Evolutionary conservation across 1,140 invertebrate species (phyloP), one percentile per base, ranked within the genome.

Genomic region (Augochlora pura): DNA sequence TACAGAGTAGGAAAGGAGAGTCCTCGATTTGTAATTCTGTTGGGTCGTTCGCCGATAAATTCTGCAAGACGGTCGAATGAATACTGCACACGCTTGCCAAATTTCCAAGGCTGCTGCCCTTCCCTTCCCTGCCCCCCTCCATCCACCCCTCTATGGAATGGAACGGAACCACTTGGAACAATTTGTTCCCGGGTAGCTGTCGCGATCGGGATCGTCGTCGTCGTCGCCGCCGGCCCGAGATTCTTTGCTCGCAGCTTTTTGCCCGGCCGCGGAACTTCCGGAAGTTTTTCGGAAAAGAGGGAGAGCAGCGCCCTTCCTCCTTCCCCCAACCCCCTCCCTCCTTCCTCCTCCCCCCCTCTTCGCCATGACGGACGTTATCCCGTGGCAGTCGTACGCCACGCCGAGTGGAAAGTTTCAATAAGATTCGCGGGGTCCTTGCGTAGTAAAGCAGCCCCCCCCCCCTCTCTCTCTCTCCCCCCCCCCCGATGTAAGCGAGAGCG

Each of bases 381-480:
- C 6, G 46, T 18, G 23, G n/a, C 66, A 32, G 23, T 6, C 54
- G 68, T 38, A 71, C 18, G 54, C 59, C 39, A 71, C 38, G 27
- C 27, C 10, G 69, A 49, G 70, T 52, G 76, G n/a, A 78, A 87
- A 87, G 64, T 87, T 86, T 84, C 84, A 84, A 84, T 84, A 86
- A 87, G 84, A 84, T 84, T 73, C 82, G 72, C 42, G 54, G 72
- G n/a, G n/a, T n/a, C 39, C 39, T 42, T 18, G 38, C 64, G 78
- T 38, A 84, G 78, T 38, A 84, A 80, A 77, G 64, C 52, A 67
- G 74, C 79, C 65, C 54, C 68, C 32, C 46, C 63, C 54, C 64
- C 66, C 54, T 21, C 54, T n/a, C n/a, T n/a, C n/a, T n/a, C n/a
- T n/a, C n/a, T n/a, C n/a, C n/a, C n/a, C n/a, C n/a, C n/a, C n/a